Evolutionary conservation across 2,797 vertebrate species (phyloP).

Genomic region (Neoniphon sammara): DNA sequence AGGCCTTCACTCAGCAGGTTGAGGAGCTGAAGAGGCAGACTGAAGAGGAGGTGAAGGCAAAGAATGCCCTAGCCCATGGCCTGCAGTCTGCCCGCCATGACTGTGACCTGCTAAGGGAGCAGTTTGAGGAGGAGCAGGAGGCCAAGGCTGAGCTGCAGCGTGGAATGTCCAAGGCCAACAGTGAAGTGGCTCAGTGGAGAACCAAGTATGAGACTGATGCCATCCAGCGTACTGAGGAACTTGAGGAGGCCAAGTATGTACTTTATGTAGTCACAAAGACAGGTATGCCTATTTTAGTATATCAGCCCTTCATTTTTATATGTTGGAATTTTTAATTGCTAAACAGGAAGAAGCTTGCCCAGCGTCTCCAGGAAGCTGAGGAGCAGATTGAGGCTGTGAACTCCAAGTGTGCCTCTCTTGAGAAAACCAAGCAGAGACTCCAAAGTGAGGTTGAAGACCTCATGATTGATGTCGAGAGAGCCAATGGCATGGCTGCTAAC

Average conservation of each 20-base stretch:
- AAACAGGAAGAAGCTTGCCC: slow-evolving; percentile 87
- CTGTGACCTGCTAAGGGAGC: slow-evolving; percentile 88
- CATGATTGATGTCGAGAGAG: slow-evolving; percentile 86
- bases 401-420: slow-evolving; percentile 86
- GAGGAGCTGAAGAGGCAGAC: slow-evolving; percentile 90
- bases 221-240: slow-evolving; percentile 82
- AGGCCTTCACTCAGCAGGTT: slow-evolving; percentile 89
- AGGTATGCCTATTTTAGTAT: too few species aligned
- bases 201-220: slow-evolving; percentile 85
- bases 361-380: slow-evolving; percentile 88
- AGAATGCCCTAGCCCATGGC: slow-evolving; percentile 88
- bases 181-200: slow-evolving; percentile 86
- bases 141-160: slow-evolving; percentile 84
- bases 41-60: slow-evolving; percentile 85
- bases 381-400: slow-evolving; percentile 85
- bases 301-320: too few species aligned
- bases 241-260: slow-evolving; percentile 71
- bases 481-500: slow-evolving; percentile 82
- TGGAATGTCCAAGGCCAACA: slow-evolving; percentile 84
- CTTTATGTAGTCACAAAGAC: too few species aligned
- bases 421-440: slow-evolving; percentile 87
- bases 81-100: slow-evolving; percentile 87
- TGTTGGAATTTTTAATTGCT: too few species aligned
- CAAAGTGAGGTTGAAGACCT: slow-evolving; percentile 88
- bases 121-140: slow-evolving; percentile 85